Percentiles rank a stretch among this genome's conserved stretches.
These are phyloP conservation scores for Oncopodura yosiiana DNA, from an alignment of 1,140 invertebrate genomes.

Conservation along the genomic window DNA sequence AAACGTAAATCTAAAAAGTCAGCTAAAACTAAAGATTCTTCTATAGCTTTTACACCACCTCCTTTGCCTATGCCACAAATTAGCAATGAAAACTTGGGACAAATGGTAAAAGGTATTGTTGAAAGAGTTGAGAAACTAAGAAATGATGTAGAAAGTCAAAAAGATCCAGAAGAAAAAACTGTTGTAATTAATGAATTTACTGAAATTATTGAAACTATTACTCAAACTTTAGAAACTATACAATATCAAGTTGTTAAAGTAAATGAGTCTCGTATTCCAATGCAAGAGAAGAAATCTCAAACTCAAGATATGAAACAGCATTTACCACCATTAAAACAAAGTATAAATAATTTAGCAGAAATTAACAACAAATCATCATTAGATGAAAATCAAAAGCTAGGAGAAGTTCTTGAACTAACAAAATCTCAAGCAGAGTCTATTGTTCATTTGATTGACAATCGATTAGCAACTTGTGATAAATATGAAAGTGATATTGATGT, in stretches of 20 bases:
- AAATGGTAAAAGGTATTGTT: conserved; percentile 32
- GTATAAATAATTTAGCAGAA: conserved; percentile 28
- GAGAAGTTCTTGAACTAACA: conserved; percentile 28
- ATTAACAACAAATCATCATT: conserved; percentile 33
- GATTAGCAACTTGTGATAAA: background rate
- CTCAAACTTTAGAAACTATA: conserved; percentile 68
- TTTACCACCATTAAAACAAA: too few species aligned
- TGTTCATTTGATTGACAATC: conserved; percentile 1
- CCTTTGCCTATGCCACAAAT: conserved; percentile 35
- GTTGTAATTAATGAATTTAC: conserved; percentile 17
- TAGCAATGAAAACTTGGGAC: conserved; percentile 34
- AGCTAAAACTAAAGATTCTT: conserved; percentile 36
- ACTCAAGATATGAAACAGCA: background rate
- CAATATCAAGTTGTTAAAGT: conserved; percentile 63
- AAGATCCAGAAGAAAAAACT: background rate
- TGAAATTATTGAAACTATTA: conserved; percentile 64
- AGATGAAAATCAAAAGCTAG: conserved; percentile 31
- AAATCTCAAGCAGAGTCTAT: background rate
- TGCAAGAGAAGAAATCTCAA: conserved; percentile 43
- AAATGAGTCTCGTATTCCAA: conserved; percentile 47
- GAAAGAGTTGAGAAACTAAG: background rate
- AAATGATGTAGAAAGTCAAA: background rate
- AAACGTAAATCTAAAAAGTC: background rate
- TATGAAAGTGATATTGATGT: conserved; percentile 7
- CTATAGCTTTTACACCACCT: conserved; percentile 37